These are phyloP conservation scores for Beroe forskalii DNA, from an alignment of 37 sponge, comb jelly and placozoan species.

Conservation along the genomic window DNA sequence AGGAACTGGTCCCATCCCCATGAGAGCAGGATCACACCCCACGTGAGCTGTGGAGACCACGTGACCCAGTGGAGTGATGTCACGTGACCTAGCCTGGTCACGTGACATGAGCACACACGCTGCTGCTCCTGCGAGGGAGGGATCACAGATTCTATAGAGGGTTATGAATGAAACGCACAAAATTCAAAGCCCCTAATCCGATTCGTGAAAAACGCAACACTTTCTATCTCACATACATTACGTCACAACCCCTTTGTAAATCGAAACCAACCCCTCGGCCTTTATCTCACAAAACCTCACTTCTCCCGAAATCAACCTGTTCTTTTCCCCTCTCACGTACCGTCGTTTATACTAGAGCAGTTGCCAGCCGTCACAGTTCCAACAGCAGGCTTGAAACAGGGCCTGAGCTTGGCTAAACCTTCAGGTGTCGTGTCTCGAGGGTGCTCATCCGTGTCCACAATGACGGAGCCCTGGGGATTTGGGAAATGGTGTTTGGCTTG, in stretches of 20 bases:
- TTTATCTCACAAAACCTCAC: no score
- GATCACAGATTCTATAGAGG: no score
- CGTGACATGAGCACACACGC: conserved; percentile 55
- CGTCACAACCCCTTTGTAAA: no score
- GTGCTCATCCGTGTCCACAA: conserved; percentile 70
- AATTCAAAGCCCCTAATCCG: no score
- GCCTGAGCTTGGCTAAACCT: conserved; percentile 71
- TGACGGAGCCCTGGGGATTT: background rate
- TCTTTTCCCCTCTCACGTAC: no score
- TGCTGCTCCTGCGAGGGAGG: conserved; percentile 6
- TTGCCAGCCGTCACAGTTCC: conserved; percentile 94
- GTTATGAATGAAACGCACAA: no score
- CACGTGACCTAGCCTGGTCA: conserved; percentile 33
- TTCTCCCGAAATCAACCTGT: no score
- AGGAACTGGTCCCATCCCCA: conserved; percentile 94
- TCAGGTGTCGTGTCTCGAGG: conserved; percentile 79
- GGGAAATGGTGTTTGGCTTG: no score
- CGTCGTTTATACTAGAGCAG: conserved; percentile 94
- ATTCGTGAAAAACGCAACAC: no score
- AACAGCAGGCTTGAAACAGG: conserved; percentile 83
- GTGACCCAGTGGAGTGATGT: conserved; percentile 69
- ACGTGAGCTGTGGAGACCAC: conserved; percentile 84
- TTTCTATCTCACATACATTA: no score
- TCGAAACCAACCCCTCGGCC: no score
- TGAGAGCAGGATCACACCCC: conserved; percentile 89